Conservation (phyloP, 2,797 vertebrate genomes). For the Siniperca undulata region DNA sequence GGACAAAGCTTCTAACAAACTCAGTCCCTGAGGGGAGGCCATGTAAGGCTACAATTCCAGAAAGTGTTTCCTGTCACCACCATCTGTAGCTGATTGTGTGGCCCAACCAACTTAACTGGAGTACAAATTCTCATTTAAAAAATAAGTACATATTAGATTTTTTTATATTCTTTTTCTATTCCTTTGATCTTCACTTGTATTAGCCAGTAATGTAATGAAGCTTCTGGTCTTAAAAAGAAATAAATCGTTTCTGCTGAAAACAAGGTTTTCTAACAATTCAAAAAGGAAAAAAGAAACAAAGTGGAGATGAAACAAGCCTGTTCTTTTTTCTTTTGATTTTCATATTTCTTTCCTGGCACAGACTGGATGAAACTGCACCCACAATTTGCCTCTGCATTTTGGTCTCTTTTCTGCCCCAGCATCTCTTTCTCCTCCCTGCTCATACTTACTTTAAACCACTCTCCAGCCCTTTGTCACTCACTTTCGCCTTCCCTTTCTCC, state of each 20-base stretch:
- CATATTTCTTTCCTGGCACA: constrained; percentile 55
- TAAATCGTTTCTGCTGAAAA: constrained; percentile 14
- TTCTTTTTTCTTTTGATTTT: constrained; percentile 45
- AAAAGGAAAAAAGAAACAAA: constrained; percentile 40
- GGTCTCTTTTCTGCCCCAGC: constrained; percentile 44
- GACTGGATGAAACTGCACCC: constrained; percentile 58
- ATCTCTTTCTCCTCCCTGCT: constrained; percentile 54
- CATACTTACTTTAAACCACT: constrained; percentile 58
- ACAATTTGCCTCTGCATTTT: constrained; percentile 48
- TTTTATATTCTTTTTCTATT: constrained; percentile 1
- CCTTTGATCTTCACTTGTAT: constrained; percentile 34
- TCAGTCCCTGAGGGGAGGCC: constrained; percentile 22
- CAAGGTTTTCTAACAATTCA: constrained; percentile 22
- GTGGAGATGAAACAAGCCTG: constrained; percentile 74
- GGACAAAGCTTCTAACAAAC: constrained; percentile 31
- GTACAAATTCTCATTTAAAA: constrained; percentile 24
- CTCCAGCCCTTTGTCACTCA: constrained; percentile 54
- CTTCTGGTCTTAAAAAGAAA: constrained; percentile 18
- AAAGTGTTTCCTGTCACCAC: constrained; percentile 42
- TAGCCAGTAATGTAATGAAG: constrained; percentile 11
- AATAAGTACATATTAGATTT: constrained; percentile 2
- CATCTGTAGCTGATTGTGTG: constrained; percentile 20
- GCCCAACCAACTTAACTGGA: constrained; percentile 4
- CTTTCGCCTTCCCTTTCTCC: constrained; percentile 40
- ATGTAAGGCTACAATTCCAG: constrained; percentile 18